These are phyloP conservation scores for Drosophila suzukii DNA, from an alignment of 1,140 invertebrate genomes.

Conservation along the genomic window DNA sequence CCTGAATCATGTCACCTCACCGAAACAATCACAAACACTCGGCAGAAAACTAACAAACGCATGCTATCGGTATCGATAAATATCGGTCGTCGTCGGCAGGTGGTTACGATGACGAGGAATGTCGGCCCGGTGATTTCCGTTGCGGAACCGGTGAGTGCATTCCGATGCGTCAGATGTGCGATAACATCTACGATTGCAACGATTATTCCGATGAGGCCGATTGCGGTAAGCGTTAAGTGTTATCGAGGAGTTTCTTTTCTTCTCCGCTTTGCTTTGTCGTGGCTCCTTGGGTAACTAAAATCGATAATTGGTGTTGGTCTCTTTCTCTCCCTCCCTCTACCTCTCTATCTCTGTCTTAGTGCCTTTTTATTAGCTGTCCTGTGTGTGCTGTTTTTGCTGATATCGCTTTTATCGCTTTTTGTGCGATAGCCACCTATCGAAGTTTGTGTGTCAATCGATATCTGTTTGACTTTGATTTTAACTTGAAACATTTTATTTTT, in stretches of 20 bases:
- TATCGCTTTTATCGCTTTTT: conserved; percentile 16
- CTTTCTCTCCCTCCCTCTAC: neutral
- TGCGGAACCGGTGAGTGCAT: conserved; percentile 89
- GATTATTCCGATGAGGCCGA: conserved; percentile 90
- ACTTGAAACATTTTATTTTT: conserved; percentile 68
- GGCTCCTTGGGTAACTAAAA: conserved; percentile 46
- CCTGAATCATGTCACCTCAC: conserved; percentile 1
- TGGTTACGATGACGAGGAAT: conserved; percentile 63
- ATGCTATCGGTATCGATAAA: conserved; percentile 21
- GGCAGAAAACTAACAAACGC: conserved; percentile 16
- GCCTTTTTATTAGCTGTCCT: conserved; percentile 11
- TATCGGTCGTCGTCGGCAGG: conserved; percentile 42
- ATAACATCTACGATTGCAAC: conserved; percentile 88
- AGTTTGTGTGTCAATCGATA: conserved; percentile 49
- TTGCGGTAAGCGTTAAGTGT: conserved; percentile 87
- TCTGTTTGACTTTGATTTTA: conserved; percentile 46
- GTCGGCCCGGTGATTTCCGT: conserved; percentile 87
- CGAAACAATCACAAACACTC: neutral
- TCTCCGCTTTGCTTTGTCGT: conserved; percentile 11
- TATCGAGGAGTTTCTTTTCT: conserved; percentile 6
- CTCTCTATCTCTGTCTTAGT: neutral
- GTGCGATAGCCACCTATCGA: conserved; percentile 23
- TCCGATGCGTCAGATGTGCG: conserved; percentile 87
- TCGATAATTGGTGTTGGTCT: conserved; percentile 42
- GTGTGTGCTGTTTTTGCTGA: conserved; percentile 14